Percentiles rank a stretch among this genome's conserved stretches.
Evolutionary conservation across 2,797 vertebrate species (phyloP).

Genomic region (Muraenolepis orangiensis): DNA sequence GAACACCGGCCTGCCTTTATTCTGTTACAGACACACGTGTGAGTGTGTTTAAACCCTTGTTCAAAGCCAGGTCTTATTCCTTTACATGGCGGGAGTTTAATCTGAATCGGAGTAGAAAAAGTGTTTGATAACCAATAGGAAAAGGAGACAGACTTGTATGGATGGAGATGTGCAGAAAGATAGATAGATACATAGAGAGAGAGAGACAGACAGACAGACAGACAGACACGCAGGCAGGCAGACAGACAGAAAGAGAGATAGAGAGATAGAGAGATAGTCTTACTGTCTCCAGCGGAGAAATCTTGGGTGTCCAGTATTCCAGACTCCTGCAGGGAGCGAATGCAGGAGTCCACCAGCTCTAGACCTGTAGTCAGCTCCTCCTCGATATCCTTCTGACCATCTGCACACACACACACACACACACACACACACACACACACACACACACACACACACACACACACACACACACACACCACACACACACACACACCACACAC

Average conservation of each 20-base stretch:
- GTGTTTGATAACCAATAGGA: too few species aligned
- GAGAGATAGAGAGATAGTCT: conserved; percentile 33
- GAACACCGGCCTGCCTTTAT: too few species aligned
- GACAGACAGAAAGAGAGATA: background rate
- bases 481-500: background rate
- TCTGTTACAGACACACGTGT: background rate
- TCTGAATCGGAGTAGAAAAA: too few species aligned
- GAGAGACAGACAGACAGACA: conserved; percentile 14
- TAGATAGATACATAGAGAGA: background rate
- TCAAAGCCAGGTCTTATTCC: background rate
- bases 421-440: too few species aligned
- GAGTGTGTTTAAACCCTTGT: background rate
- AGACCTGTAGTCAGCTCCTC: conserved; percentile 98
- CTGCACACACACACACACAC: conserved; percentile 61
- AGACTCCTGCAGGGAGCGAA: conserved; percentile 94
- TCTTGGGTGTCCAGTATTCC: conserved; percentile 97
- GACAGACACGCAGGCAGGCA: conserved; percentile 4
- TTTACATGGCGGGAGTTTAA: background rate
- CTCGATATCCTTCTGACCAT: conserved; percentile 98
- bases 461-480: background rate
- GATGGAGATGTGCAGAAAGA: too few species aligned
- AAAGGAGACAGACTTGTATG: too few species aligned
- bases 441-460: too few species aligned
- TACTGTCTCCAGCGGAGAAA: conserved; percentile 88
- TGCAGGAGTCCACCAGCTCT: conserved; percentile 97